phyloP scores from a whole-genome alignment of 2,113 vertebrate genomes.

The Leptobrachium leishanense region DNA sequence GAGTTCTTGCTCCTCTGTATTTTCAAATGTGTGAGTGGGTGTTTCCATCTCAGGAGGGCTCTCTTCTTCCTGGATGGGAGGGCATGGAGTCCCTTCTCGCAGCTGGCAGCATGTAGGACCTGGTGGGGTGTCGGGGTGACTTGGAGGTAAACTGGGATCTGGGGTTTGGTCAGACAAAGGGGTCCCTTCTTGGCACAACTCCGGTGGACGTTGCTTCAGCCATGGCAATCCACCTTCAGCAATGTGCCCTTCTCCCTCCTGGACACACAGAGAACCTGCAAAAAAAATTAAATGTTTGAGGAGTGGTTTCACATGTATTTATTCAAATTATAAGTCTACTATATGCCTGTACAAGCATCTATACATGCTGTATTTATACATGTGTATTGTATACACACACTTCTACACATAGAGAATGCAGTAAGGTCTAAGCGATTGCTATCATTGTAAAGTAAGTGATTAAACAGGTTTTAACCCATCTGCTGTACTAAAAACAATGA shows the following conservation, averaged over 20 bases:
- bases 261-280: constrained; percentile 31
- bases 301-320: no score
- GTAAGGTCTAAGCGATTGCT: no score
- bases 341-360: no score
- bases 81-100: constrained; percentile 38
- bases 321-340: no score
- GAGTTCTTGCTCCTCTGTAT: constrained; percentile 15
- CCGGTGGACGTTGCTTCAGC: constrained; percentile 35
- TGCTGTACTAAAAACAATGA: no score
- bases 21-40: constrained; percentile 12
- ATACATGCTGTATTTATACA: no score
- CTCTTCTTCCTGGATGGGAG: constrained; percentile 41
- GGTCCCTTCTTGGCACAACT: constrained; percentile 36
- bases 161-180: constrained; percentile 43
- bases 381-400: no score
- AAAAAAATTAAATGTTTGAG: background rate
- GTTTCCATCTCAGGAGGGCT: constrained; percentile 23
- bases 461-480: no score
- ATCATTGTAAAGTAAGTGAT: no score
- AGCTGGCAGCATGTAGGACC: constrained; percentile 27
- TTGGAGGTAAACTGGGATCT: constrained; percentile 44
- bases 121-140: constrained; percentile 42
- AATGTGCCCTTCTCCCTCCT: constrained; percentile 31
- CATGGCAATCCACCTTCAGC: constrained; percentile 29
- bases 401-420: no score